phyloP scores from a whole-genome alignment of 2,797 vertebrate genomes.

The Poeciliopsis gracilis region DNA sequence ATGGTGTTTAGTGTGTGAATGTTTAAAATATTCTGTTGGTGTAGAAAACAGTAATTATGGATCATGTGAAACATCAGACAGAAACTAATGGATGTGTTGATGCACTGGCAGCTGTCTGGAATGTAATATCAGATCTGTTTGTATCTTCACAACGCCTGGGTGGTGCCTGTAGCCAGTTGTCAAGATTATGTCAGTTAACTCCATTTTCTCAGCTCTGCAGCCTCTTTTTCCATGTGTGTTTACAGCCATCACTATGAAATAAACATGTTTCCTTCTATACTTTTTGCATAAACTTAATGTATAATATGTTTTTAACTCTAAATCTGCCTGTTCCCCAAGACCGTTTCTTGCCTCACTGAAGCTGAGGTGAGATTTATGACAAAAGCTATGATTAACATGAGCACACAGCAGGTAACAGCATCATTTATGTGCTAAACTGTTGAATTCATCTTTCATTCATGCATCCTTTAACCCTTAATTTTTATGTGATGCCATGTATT shows the following conservation, averaged over 20 bases:
- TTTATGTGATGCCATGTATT: conserved; percentile 34
- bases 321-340: background rate
- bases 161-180: conserved; percentile 42
- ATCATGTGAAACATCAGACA: conserved; percentile 33
- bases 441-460: conserved; percentile 12
- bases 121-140: conserved; percentile 43
- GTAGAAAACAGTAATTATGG: conserved; percentile 41
- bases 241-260: background rate
- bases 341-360: background rate
- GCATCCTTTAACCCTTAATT: conserved; percentile 19
- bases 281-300: background rate
- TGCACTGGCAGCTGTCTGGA: conserved; percentile 43
- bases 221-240: conserved; percentile 21
- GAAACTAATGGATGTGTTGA: conserved; percentile 14
- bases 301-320: background rate
- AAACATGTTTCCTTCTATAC: background rate
- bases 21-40: conserved; percentile 20
- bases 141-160: conserved; percentile 27
- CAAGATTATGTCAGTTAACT: conserved; percentile 36
- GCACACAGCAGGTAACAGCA: background rate
- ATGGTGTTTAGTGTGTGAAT: conserved; percentile 18
- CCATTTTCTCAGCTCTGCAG: conserved; percentile 14
- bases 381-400: conserved; percentile 3
- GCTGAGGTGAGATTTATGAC: conserved; percentile 3
- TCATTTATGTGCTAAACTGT: conserved; percentile 10